Evolutionary conservation across 2,888 invertebrate genomes (phyloP).

Genomic region (Pammene aurita): DNA sequence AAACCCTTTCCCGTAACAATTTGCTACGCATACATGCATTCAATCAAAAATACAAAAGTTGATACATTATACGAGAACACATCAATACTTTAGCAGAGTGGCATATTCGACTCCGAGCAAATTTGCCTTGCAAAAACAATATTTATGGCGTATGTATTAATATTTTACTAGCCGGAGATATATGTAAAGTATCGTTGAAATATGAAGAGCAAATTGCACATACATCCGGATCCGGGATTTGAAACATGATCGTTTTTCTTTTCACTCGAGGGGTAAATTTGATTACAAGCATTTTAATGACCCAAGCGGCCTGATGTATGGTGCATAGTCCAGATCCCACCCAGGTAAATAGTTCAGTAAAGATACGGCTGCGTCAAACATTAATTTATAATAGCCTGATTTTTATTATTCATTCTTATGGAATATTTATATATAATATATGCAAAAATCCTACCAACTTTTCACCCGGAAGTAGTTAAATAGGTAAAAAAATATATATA

Average conservation of each 20-base stretch:
- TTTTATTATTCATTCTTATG: too few species aligned
- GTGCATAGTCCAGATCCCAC: neutral
- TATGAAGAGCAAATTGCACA: constrained; percentile 47
- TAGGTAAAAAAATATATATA: too few species aligned
- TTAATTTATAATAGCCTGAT: too few species aligned
- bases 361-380: too few species aligned
- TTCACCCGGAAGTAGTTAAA: too few species aligned
- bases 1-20: too few species aligned
- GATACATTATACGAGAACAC: constrained; percentile 34
- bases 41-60: constrained; percentile 28
- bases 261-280: constrained; percentile 1
- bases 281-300: neutral
- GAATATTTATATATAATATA: too few species aligned
- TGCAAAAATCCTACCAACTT: too few species aligned
- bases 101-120: constrained; percentile 40
- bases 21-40: constrained; percentile 1
- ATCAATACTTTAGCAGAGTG: constrained; percentile 38
- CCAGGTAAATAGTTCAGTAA: too few species aligned
- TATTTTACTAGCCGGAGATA: constrained; percentile 56
- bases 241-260: constrained; percentile 31
- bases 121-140: constrained; percentile 44
- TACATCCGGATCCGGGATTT: constrained; percentile 32
- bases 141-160: constrained; percentile 58
- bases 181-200: constrained; percentile 55
- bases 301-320: neutral